Evolutionary conservation across 2,888 invertebrate genomes (phyloP), one percentile per base, ranked within the genome.

Genomic region (Eupsilia transversa): DNA sequence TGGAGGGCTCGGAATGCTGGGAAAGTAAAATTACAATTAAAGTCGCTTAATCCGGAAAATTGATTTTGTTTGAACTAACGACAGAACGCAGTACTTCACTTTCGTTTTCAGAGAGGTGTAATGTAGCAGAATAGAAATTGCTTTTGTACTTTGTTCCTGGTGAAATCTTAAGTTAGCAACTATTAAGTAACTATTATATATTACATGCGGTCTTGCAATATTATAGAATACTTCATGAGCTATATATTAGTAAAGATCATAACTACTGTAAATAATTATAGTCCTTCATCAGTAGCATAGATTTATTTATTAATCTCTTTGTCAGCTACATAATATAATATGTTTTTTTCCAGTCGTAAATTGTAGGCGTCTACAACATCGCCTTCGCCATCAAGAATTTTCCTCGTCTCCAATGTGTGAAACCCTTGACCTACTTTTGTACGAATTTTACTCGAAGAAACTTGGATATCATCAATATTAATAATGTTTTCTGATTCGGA

Each of bases 351-450:
- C 54, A 54, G 63, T 12, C 60, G 49, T 80, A 63, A 60, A 72
- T 57, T 41, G 69, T 74, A 74, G 57, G 43, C 46, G 71, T 78
- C 72, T 65, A 68, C 57, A 56, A 65, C 38, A 79, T 76, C 30
- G 65, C 60, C 71, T 67, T 73, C 56, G 35, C 20, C 59, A 66
- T 68, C 71, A 72, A 63, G 59, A 76, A 68, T 83, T 83, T 86
- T 80, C 86, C 84, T 85, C 72, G 41, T 80, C 70, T 68, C 30
- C 72, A 30, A 66, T 72, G 73, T 75, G 75, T 80, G 72, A 63
- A 77, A 72, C 65, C 86, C 86, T 85, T 85, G 81, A 77, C 86
- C 77, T 77, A 82, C 65, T 74, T 82, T 74, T 38, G 30, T 57
- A 41, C 70, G 35, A 68, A 72, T 67, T 70, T 85, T 70, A 74